These are phyloP conservation scores for Athetis lepigone DNA, from an alignment of 2,888 invertebrate species.

Conservation along the genomic window DNA sequence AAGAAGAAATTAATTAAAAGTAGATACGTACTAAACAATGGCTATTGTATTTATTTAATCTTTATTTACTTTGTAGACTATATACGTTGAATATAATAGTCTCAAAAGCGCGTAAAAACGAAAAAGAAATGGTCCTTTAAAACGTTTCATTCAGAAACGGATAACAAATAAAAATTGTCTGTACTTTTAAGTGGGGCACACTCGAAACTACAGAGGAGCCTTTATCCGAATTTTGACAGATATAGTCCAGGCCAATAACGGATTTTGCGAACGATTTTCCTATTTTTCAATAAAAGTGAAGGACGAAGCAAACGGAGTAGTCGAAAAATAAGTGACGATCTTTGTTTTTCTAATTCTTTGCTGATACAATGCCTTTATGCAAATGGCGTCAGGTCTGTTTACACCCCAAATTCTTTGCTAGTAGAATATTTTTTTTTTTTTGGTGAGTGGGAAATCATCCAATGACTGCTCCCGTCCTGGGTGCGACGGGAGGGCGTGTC, in stretches of 20 bases:
- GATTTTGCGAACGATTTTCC: constrained; percentile 8
- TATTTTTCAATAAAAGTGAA: constrained; percentile 6
- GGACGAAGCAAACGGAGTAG: not conserved
- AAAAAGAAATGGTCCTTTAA: not conserved
- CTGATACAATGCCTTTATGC: not conserved
- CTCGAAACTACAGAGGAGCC: not conserved
- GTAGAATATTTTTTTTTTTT: too few relatives aligned
- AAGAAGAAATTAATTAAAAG: not conserved
- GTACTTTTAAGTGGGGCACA: not conserved
- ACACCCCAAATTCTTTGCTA: not conserved
- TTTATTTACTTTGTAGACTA: too few relatives aligned
- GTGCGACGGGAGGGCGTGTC: too few relatives aligned
- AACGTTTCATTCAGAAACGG: not conserved
- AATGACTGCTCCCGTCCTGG: too few relatives aligned
- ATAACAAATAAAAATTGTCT: not conserved
- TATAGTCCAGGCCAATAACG: not conserved
- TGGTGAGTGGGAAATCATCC: too few relatives aligned
- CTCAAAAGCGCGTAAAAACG: not conserved
- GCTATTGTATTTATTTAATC: not conserved
- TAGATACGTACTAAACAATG: not conserved
- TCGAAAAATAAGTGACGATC: not conserved
- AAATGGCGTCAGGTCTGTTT: too few relatives aligned
- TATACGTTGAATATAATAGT: not conserved
- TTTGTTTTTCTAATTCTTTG: not conserved
- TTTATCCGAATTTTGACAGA: not conserved